phyloP scores from a whole-genome alignment of 2,797 vertebrate species.

The Sebastiscus albofasciatus region DNA sequence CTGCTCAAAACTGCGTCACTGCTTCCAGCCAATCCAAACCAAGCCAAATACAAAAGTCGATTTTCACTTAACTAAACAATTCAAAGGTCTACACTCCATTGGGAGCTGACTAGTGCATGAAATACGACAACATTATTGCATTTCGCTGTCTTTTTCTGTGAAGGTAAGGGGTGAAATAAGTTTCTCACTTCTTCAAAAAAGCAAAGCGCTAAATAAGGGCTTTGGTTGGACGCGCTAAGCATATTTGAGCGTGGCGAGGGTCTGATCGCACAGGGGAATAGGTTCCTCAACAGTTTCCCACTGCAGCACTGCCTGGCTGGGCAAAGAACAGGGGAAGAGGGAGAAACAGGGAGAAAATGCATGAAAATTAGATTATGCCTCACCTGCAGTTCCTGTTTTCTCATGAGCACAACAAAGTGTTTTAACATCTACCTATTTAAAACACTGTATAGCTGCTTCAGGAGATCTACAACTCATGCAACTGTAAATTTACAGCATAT shows the following conservation, averaged over 20 bases:
- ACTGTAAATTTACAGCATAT: background rate
- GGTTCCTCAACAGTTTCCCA: constrained; percentile 44
- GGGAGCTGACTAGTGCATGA: constrained; percentile 73
- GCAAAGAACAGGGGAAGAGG: constrained; percentile 4
- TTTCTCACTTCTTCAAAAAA: constrained; percentile 40
- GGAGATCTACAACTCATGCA: background rate
- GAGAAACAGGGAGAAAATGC: background rate
- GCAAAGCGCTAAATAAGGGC: constrained; percentile 67
- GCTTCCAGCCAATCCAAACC: constrained; percentile 13
- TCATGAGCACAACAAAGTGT: constrained; percentile 13
- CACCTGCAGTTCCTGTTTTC: constrained; percentile 46
- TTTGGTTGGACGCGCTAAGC: constrained; percentile 70
- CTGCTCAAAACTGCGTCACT: background rate
- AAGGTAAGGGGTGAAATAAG: constrained; percentile 49
- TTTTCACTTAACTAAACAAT: constrained; percentile 58
- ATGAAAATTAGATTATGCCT: constrained; percentile 34
- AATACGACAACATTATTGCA: constrained; percentile 66
- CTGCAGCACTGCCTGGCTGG: constrained; percentile 37
- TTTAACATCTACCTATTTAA: background rate
- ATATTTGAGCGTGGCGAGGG: constrained; percentile 70
- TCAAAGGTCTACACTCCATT: constrained; percentile 46
- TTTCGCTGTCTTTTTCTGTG: constrained; percentile 53
- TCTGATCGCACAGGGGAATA: constrained; percentile 54
- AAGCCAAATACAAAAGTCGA: constrained; percentile 21
- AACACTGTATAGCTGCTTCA: background rate